Base-by-base conservation (phyloP, 2,888 invertebrate species). In the Caenorhabditis plicata region DNA sequence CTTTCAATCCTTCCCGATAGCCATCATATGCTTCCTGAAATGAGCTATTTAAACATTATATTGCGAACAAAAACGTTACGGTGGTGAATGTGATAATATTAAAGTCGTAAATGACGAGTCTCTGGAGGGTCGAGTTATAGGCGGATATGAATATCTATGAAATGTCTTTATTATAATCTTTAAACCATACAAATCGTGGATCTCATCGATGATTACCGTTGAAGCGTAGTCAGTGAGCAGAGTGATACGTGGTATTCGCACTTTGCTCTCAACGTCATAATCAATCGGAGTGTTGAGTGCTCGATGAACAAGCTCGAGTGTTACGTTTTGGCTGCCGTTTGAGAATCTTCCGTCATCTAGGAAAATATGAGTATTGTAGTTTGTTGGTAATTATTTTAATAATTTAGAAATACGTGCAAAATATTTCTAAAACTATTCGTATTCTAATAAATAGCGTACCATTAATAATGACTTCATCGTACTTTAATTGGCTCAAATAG, bases 221-320 rank as follows among this genome's bases (percentile, higher is more conserved):
- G 72, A 72, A 1, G 58, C 69, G 27, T 55, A 72, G 35, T 72
- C 72, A 11, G 72, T 69, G 20, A 72, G 48, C 15, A 72, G 55
- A 8, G 57, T 54, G 20, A 72, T 54, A 27, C 56, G 39, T 0
- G 71, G 71, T 0, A 29, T 27, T 13, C 27, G 40, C 11, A 48
- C 51, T n/a, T 19, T 15, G 20, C 27, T 46, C 20, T 52, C 48
- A 15, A 51, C 61, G 25, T 48, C 48, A 35, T 51, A 51, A 9
- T n/a, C 19, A 8, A 45, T 42, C n/a, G 55, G 33, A 9, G 46
- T 17, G 4, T 43, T 39, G 5, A 54, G 29, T 4, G 64, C 66
- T 20, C 45, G 33, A 9, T 17, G 27, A 5, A 69, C 51, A 29
- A 69, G 36, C 8, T 58, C 44, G n/a, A 50, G 36, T 0, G 69